phyloP scores from a whole-genome alignment of 1,140 invertebrate species.

The Globodera rostochiensis region DNA sequence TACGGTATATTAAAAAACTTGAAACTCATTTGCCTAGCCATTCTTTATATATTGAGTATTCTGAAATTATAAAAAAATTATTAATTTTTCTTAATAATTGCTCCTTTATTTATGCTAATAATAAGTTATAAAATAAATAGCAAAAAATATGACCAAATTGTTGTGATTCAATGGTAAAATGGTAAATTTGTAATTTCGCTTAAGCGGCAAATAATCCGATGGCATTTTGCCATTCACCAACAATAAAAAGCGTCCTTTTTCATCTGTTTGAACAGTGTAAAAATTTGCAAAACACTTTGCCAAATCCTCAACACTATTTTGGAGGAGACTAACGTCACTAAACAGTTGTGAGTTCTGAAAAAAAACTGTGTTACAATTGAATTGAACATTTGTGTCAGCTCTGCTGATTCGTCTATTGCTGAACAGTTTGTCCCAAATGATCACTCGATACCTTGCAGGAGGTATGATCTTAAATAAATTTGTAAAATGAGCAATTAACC shows the following conservation, averaged over 20 bases:
- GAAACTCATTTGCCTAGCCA: too few relatives aligned
- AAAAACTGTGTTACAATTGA: neutral
- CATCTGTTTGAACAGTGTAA: neutral
- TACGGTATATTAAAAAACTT: too few relatives aligned
- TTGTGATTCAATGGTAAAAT: neutral
- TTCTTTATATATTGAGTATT: too few relatives aligned
- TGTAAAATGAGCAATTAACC: too few relatives aligned
- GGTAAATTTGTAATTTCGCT: neutral
- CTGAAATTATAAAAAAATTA: too few relatives aligned
- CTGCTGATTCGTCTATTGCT: too few relatives aligned
- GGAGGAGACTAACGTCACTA: neutral
- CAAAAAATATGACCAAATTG: too few relatives aligned
- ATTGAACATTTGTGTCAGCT: neutral
- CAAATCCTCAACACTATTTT: neutral
- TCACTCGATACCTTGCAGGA: neutral
- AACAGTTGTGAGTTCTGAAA: neutral
- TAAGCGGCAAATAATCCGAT: neutral
- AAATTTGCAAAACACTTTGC: conserved; percentile 1
- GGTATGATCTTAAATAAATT: neutral
- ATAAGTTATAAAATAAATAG: too few relatives aligned
- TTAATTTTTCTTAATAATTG: too few relatives aligned
- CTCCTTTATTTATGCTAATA: too few relatives aligned
- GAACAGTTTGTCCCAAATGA: neutral
- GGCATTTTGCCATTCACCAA: neutral
- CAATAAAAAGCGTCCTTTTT: neutral